These are phyloP conservation scores for Ramphastos sulfuratus DNA, from an alignment of 2,113 vertebrate genomes.

Conservation along the genomic window DNA sequence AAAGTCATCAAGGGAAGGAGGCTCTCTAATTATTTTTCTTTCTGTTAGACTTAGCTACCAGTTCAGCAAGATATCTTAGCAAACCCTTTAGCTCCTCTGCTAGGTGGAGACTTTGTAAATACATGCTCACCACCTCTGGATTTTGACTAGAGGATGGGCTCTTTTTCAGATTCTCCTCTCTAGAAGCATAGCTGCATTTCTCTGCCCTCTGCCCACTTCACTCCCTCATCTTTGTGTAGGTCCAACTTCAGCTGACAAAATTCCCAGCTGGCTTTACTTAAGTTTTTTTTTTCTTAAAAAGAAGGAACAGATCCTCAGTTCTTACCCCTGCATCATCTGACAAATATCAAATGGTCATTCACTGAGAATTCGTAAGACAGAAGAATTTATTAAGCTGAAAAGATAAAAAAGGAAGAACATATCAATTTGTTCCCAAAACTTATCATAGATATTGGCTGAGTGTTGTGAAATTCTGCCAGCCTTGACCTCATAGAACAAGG, in stretches of 20 bases:
- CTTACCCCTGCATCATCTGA: neutral
- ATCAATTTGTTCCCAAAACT: neutral
- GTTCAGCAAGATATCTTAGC: neutral
- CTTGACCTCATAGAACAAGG: neutral
- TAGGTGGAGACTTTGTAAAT: neutral
- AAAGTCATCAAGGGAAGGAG: neutral
- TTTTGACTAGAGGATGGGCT: neutral
- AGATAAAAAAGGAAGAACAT: neutral
- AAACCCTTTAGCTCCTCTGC: neutral
- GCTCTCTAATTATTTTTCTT: too few species aligned
- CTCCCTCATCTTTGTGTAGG: neutral
- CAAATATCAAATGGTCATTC: neutral
- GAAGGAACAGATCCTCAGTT: neutral
- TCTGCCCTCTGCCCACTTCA: neutral
- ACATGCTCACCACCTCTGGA: neutral
- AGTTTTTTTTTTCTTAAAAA: neutral
- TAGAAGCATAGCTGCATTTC: neutral
- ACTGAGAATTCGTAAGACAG: neutral
- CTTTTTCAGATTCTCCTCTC: neutral
- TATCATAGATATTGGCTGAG: neutral
- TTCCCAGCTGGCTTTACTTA: neutral
- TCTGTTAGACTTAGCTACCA: neutral
- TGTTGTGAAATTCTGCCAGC: neutral
- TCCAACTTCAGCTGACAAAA: neutral
- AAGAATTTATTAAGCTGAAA: constrained; percentile 12